Conservation (phyloP, 2,113 vertebrate genomes). For the Nettapus auritus region DNA sequence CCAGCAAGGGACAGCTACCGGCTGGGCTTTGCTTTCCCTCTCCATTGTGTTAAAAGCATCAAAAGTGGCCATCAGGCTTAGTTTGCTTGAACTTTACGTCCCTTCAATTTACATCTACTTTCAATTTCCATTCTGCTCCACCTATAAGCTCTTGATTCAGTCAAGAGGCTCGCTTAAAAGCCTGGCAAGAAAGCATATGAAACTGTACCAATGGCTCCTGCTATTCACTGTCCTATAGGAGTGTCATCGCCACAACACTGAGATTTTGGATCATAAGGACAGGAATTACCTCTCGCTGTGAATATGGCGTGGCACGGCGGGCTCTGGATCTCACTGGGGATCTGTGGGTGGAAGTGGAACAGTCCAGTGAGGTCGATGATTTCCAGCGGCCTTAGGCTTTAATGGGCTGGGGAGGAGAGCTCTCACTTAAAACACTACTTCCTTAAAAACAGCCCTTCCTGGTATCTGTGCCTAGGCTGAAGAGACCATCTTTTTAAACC, state of each 20-base stretch:
- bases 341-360: background rate
- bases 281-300: background rate
- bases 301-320: background rate
- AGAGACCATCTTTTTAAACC: constrained; percentile 24
- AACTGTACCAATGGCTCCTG: background rate
- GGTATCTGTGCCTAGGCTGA: background rate
- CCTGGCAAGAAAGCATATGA: background rate
- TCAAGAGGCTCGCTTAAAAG: background rate
- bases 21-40: background rate
- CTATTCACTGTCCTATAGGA: background rate
- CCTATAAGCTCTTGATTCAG: background rate
- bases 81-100: background rate
- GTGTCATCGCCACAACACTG: background rate
- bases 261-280: background rate
- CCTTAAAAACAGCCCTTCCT: background rate
- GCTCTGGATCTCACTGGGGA: background rate
- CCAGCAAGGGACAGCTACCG: background rate
- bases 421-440: background rate
- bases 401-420: background rate
- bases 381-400: background rate
- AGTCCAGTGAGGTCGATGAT: background rate
- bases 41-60: background rate
- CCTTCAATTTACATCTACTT: background rate
- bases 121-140: background rate
- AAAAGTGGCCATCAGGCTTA: background rate